Conservation (phyloP, 2,113 vertebrate genomes). For the Toxotes chatareus region DNA sequence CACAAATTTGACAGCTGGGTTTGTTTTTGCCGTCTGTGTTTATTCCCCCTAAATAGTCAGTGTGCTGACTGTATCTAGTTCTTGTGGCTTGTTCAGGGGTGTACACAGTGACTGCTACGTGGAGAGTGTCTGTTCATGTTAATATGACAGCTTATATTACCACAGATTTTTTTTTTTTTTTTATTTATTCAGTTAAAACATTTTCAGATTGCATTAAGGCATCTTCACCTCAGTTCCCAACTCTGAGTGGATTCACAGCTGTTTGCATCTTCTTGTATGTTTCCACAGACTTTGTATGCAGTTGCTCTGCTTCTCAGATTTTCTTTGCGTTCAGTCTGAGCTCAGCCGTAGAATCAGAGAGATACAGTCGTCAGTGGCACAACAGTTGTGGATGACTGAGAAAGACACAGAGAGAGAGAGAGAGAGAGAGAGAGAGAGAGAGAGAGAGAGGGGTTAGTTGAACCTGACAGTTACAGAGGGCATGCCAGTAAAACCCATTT, state of each 20-base stretch:
- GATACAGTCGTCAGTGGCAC: not conserved
- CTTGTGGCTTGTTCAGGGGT: not conserved
- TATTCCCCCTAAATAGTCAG: not conserved
- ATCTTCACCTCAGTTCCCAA: not conserved
- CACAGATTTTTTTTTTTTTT: not conserved
- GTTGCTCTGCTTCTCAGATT: not conserved
- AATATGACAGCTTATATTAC: not conserved
- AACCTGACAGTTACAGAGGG: slow-evolving; percentile 66
- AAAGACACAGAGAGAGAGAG: not conserved
- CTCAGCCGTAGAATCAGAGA: not conserved
- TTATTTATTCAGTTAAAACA: not conserved
- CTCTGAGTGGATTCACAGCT: not conserved
- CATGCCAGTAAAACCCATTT: slow-evolving; percentile 59
- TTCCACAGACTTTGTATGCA: not conserved
- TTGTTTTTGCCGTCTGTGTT: not conserved
- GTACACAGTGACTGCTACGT: not conserved
- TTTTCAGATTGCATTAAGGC: not conserved
- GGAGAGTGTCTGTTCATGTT: not conserved
- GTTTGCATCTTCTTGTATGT: not conserved
- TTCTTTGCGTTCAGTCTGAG: not conserved
- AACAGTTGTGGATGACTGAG: slow-evolving; percentile 20
- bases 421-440: no score
- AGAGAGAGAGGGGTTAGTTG: not conserved
- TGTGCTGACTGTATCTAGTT: no score
- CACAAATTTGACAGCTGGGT: not conserved